Percentiles rank a stretch among this genome's conserved stretches.
These are phyloP conservation scores for Ferrisia virgata DNA, from an alignment of 2,888 invertebrate species.

Conservation along the genomic window DNA sequence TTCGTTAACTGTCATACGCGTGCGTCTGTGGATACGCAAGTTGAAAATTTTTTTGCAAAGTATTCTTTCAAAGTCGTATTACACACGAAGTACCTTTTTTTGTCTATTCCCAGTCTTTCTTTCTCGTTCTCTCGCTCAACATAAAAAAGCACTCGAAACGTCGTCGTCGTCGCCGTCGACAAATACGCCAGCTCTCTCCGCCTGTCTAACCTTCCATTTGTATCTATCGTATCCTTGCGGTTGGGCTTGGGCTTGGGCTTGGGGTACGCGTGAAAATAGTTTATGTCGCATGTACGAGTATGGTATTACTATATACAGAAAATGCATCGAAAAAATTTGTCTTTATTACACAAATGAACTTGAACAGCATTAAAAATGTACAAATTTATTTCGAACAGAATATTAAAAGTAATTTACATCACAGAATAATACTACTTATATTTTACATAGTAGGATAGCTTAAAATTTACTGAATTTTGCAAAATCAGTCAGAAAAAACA, in stretches of 20 bases:
- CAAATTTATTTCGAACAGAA: slow-evolving; percentile 41
- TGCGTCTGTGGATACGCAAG: background rate
- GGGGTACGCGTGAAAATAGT: background rate
- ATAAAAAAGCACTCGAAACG: slow-evolving; percentile 12
- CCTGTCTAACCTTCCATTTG: background rate
- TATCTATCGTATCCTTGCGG: background rate
- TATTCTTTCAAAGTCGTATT: background rate
- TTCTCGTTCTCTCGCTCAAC: background rate
- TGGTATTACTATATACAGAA: background rate
- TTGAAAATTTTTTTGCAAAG: background rate
- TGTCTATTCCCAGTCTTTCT: background rate
- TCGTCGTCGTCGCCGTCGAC: background rate
- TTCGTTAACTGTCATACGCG: background rate
- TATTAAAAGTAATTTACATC: slow-evolving; percentile 37
- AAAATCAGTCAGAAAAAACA: slow-evolving; percentile 16
- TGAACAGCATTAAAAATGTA: slow-evolving; percentile 37
- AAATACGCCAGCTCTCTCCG: background rate
- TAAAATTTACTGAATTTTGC: slow-evolving; percentile 24
- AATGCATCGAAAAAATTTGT: background rate
- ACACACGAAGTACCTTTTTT: background rate
- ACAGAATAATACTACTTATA: slow-evolving; percentile 43
- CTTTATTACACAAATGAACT: background rate
- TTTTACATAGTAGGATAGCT: slow-evolving; percentile 32
- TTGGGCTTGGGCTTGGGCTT: no score
- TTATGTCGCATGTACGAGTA: no score